A percentile compares a stretch with the other conserved stretches of the same genome.
These are phyloP conservation scores for Leptoclinus maculatus DNA, from an alignment of 2,797 vertebrate species.

Conservation along the genomic window DNA sequence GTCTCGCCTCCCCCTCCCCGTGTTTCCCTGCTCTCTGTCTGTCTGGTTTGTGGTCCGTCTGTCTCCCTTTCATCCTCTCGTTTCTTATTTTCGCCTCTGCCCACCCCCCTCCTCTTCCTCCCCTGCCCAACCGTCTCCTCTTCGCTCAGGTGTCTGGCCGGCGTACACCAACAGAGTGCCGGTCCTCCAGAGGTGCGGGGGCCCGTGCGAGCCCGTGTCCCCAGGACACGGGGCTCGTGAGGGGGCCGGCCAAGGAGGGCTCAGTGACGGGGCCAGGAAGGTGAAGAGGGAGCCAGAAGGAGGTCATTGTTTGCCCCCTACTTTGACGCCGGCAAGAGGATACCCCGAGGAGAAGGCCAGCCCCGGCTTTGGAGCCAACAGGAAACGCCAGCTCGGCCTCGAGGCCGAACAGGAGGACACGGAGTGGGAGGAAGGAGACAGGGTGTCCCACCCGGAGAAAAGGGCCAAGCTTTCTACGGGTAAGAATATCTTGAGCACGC, in stretches of 20 bases:
- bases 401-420: slow-evolving; percentile 75
- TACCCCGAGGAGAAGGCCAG: slow-evolving; percentile 53
- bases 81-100: slow-evolving; percentile 15
- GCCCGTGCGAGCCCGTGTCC: slow-evolving; percentile 63
- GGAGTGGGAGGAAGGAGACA: slow-evolving; percentile 74
- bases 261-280: slow-evolving; percentile 56
- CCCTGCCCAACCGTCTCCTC: slow-evolving; percentile 16
- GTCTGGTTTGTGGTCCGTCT: slow-evolving; percentile 43
- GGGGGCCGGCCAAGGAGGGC: slow-evolving; percentile 32
- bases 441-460: slow-evolving; percentile 85
- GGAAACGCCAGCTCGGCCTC: slow-evolving; percentile 86
- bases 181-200: slow-evolving; percentile 81
- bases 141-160: slow-evolving; percentile 69
- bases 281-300: slow-evolving; percentile 58
- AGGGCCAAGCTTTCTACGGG: slow-evolving; percentile 80
- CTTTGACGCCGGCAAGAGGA: slow-evolving; percentile 72
- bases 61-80: slow-evolving; percentile 46
- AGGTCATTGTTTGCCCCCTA: slow-evolving; percentile 62
- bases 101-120: neutral
- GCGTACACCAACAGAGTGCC: slow-evolving; percentile 79
- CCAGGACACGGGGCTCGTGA: slow-evolving; percentile 54
- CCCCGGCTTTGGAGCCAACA: slow-evolving; percentile 78
- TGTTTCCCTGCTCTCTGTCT: slow-evolving; percentile 32
- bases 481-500: slow-evolving; percentile 51
- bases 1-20: slow-evolving; percentile 13